Percentiles rank a stretch among this genome's conserved stretches.
phyloP scores from a whole-genome alignment of 1,140 invertebrate species.

The Thalassaphorura encarpata region DNA sequence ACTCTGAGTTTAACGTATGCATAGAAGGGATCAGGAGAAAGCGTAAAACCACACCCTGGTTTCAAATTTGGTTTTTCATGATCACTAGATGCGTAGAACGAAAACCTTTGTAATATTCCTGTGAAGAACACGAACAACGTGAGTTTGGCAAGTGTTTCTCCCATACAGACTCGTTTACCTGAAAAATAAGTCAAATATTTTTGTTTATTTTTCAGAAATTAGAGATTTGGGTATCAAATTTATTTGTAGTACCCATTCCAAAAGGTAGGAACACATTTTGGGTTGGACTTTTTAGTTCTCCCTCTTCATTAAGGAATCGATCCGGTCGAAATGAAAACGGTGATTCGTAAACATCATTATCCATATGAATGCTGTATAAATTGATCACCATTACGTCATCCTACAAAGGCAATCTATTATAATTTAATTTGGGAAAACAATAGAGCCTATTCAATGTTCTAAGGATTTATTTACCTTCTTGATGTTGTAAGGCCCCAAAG shows the following conservation, averaged over 20 bases:
- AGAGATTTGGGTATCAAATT: too few species aligned
- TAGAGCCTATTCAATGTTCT: background rate
- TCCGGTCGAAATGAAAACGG: slow-evolving; percentile 65
- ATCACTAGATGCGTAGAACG: slow-evolving; percentile 40
- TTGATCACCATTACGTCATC: slow-evolving; percentile 73
- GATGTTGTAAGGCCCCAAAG: slow-evolving; percentile 57
- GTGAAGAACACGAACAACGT: slow-evolving; percentile 77
- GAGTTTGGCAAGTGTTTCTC: slow-evolving; percentile 68
- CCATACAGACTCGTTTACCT: slow-evolving; percentile 73
- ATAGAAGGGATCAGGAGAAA: slow-evolving; percentile 22
- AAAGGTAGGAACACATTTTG: slow-evolving; percentile 58
- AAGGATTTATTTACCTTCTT: slow-evolving; percentile 53
- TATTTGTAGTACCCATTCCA: slow-evolving; percentile 48
- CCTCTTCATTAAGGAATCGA: slow-evolving; percentile 55
- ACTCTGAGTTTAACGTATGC: slow-evolving; percentile 13
- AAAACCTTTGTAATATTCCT: slow-evolving; percentile 64
- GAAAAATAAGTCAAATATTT: slow-evolving; percentile 17
- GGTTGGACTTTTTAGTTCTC: slow-evolving; percentile 56
- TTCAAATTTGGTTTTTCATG: slow-evolving; percentile 7
- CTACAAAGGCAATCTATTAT: slow-evolving; percentile 36
- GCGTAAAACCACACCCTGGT: slow-evolving; percentile 22
- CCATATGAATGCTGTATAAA: slow-evolving; percentile 61
- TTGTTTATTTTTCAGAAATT: background rate
- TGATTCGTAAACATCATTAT: slow-evolving; percentile 56
- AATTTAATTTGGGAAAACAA: background rate